Conservation (phyloP, 2,797 vertebrate species). For the Coranthus polyacanthus region DNA sequence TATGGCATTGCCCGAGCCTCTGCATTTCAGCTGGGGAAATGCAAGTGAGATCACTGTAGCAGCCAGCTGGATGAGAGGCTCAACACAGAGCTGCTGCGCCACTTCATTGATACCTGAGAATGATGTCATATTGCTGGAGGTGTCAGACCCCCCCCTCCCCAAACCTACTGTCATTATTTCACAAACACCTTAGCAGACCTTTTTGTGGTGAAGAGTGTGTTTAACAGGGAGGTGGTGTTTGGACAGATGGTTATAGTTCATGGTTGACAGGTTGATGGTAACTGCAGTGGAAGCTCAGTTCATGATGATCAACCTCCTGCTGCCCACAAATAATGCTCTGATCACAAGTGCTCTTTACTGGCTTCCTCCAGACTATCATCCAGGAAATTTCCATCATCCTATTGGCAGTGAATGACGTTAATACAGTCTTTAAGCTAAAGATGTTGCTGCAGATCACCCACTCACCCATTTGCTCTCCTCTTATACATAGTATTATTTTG, state of each 20-base stretch:
- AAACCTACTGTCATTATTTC: conserved; percentile 52
- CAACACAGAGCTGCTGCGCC: conserved; percentile 80
- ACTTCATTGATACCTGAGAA: conserved; percentile 82
- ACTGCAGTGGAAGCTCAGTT: conserved; percentile 47
- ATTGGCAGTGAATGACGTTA: conserved; percentile 8
- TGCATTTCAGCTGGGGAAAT: conserved; percentile 58
- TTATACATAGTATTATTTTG: neutral
- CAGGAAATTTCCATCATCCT: neutral
- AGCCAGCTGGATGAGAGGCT: conserved; percentile 68
- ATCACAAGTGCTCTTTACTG: conserved; percentile 14
- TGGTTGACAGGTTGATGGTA: conserved; percentile 62
- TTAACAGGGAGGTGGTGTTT: conserved; percentile 44
- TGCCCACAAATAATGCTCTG: conserved; percentile 33
- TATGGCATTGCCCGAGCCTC: conserved; percentile 66
- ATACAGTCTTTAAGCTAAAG: conserved; percentile 1
- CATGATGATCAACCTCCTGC: conserved; percentile 21
- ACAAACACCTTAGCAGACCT: conserved; percentile 33
- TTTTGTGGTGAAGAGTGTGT: conserved; percentile 42
- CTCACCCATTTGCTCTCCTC: neutral
- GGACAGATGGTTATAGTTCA: conserved; percentile 66
- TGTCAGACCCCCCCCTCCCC: conserved; percentile 62
- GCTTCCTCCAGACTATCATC: neutral
- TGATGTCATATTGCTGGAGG: conserved; percentile 85
- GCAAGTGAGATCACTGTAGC: conserved; percentile 57
- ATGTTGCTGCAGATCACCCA: neutral